These are phyloP conservation scores for Meandrusa payeni DNA, from an alignment of 2,888 invertebrate species.

Conservation along the genomic window DNA sequence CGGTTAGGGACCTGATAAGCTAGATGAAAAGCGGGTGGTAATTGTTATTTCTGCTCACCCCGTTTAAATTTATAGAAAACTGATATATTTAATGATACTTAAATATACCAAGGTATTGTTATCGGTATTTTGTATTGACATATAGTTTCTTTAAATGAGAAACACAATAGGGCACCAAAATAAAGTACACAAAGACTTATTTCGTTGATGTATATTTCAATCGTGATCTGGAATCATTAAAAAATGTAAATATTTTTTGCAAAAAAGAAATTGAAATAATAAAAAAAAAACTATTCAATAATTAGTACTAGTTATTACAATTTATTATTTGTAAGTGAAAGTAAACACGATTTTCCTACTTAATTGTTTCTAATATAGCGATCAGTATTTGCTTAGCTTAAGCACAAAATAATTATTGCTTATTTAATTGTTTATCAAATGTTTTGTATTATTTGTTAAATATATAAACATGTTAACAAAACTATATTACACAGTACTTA, in stretches of 20 bases:
- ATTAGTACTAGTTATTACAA: neutral
- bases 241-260: neutral
- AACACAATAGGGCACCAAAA: conserved; percentile 11
- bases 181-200: conserved; percentile 19
- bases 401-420: conserved; percentile 18
- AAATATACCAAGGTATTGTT: conserved; percentile 15
- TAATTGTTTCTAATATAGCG: conserved; percentile 19
- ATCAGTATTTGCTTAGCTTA: conserved; percentile 28
- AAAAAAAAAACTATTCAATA: conserved; percentile 9
- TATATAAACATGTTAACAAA: neutral
- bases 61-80: no score
- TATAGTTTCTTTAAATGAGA: no score
- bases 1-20: no score
- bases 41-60: no score
- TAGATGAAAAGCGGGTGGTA: no score
- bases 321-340: conserved; percentile 8
- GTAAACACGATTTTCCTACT: conserved; percentile 8
- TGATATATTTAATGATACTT: neutral
- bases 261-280: conserved; percentile 5
- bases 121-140: no score
- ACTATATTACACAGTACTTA: conserved; percentile 20
- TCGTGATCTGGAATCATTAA: conserved; percentile 12
- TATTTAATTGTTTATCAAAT: conserved; percentile 3
- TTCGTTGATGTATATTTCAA: no score
- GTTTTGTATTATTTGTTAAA: neutral